Evolutionary conservation across 2,797 vertebrate species (phyloP), one percentile per base, ranked within the genome.

Genomic region (Poecilia gillii): DNA sequence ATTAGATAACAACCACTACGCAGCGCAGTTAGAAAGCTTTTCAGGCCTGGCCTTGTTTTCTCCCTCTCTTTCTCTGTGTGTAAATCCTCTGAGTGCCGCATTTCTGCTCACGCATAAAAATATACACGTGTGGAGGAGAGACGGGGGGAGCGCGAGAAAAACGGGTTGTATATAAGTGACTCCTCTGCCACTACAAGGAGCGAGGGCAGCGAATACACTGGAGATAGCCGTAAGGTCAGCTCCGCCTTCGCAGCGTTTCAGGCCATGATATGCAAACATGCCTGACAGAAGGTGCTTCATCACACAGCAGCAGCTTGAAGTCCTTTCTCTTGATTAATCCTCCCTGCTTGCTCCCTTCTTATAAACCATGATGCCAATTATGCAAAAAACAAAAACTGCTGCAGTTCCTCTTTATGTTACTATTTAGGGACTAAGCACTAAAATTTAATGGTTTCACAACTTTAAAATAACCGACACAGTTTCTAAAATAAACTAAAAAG

Each of bases 261-360:
- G 91, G 87, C 91, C 77, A 83, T 88, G 87, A 93, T 91, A 93
- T 91, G 87, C 89, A 91, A 94, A 93, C 90, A 89, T 87, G 88
- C 85, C 90, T 90, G 93, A 90, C 88, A 89, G 88, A 83, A 83
- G 91, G 92, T 93, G 93, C 93, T 94, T 94, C 93, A 92, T 94
- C 93, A 92, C 79, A 75, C 76, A 2, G 78, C 88, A 86, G 85
- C 92, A 92, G 89, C 78, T 89, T 91, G 89, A 92, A 84, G 90
- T 77, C 81, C 92, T 89, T 90, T 80, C 85, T 87, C 81, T 74
- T 92, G 91, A 95, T 94, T 92, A 90, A 92, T 93, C 88, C 84
- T 75, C 76, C 86, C 75, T 59, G 76, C 85, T 88, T 68, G 53
- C 71, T 73, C 75, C 77, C 87, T 70, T 59, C 84, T 77, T 83